Conservation (phyloP, 23 tunicate genomes). For the Ciona savignyi region DNA sequence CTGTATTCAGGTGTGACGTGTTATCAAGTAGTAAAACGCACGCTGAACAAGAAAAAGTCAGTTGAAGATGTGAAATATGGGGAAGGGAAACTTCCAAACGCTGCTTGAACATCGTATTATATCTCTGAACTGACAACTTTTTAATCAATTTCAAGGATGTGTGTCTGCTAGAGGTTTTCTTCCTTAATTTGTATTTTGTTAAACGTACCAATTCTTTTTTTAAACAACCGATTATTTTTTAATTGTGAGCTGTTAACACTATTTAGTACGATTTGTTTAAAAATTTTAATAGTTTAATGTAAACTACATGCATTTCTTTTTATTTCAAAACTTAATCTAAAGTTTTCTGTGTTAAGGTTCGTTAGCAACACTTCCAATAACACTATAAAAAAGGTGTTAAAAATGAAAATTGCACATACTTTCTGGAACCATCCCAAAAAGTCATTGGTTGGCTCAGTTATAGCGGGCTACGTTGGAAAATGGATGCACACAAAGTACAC, state of each 20-base stretch:
- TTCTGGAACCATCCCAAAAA: slow-evolving; percentile 78
- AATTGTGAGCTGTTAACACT: too few species aligned
- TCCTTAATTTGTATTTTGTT: too few species aligned
- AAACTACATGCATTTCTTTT: too few species aligned
- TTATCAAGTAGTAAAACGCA: neutral
- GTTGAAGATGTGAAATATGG: neutral
- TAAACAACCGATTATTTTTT: too few species aligned
- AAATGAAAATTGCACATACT: slow-evolving; percentile 24
- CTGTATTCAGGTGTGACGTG: neutral
- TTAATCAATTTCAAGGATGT: neutral
- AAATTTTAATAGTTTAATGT: too few species aligned
- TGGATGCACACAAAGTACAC: slow-evolving; percentile 32
- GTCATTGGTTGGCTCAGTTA: slow-evolving; percentile 50
- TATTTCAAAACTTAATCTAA: too few species aligned
- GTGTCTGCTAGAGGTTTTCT: too few species aligned
- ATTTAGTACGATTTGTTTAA: too few species aligned
- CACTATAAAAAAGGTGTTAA: too few species aligned
- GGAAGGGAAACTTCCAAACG: neutral
- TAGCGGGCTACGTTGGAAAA: slow-evolving; percentile 35
- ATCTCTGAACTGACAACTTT: neutral
- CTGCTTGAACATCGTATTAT: neutral
- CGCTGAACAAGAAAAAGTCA: neutral
- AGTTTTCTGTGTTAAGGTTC: too few species aligned
- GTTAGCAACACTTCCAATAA: too few species aligned
- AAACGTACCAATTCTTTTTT: neutral